phyloP scores from a whole-genome alignment of 2,113 vertebrate species.

The Capra hircus region DNA sequence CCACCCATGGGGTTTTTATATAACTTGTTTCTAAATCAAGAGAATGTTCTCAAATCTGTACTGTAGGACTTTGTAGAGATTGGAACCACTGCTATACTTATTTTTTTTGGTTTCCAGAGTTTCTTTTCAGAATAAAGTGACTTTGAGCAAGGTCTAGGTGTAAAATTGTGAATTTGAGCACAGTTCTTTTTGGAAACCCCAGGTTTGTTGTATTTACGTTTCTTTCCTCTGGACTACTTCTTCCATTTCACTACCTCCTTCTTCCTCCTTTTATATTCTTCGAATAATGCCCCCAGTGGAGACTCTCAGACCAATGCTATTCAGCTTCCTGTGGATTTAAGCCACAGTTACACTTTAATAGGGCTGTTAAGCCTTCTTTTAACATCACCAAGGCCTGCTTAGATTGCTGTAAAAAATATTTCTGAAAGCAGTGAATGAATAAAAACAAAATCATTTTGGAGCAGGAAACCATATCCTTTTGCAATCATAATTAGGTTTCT shows the following conservation, averaged over 20 bases:
- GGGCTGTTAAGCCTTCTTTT: not conserved
- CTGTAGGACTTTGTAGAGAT: not conserved
- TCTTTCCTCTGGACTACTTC: not conserved
- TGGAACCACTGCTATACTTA: not conserved
- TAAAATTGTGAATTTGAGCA: not conserved
- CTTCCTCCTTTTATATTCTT: not conserved
- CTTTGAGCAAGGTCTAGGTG: not conserved
- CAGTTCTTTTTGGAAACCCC: not conserved
- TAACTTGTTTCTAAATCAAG: not conserved
- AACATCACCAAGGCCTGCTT: not conserved
- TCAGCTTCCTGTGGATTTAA: not conserved
- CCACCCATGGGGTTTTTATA: not conserved
- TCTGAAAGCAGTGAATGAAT: not conserved
- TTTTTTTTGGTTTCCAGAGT: not conserved
- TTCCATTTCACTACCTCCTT: not conserved
- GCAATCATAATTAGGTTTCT: not conserved
- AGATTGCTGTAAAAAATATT: not conserved
- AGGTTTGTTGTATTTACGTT: not conserved
- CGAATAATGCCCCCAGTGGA: not conserved
- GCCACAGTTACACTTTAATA: not conserved
- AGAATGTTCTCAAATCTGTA: not conserved
- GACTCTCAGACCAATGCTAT: not conserved
- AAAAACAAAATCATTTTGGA: not conserved
- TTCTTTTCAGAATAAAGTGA: conserved; percentile 1
- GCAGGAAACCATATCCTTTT: not conserved